Percentiles rank a stretch among this genome's conserved stretches.
phyloP scores from a whole-genome alignment of 2,888 invertebrate genomes.

The Zelleria hepariella region DNA sequence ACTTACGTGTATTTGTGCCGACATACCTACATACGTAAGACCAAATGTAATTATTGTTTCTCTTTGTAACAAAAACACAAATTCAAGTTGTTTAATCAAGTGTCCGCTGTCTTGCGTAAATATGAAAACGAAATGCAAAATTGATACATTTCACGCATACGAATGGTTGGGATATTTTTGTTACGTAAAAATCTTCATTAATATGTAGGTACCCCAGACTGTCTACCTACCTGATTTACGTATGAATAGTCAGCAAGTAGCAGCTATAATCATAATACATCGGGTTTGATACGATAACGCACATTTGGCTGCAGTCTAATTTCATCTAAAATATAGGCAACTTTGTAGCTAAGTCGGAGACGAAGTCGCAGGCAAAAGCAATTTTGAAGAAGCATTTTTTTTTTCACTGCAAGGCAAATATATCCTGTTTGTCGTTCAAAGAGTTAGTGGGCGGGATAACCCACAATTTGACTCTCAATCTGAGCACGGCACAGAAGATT shows the following conservation, averaged over 20 bases:
- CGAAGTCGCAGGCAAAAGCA: too few species aligned
- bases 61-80: neutral
- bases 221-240: neutral
- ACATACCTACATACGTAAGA: neutral
- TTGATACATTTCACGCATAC: neutral
- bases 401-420: too few species aligned
- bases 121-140: neutral
- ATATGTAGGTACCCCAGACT: too few species aligned
- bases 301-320: too few species aligned
- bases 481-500: too few species aligned
- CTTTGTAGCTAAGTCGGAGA: too few species aligned
- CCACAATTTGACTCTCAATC: too few species aligned
- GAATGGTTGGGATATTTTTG: neutral
- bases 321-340: too few species aligned
- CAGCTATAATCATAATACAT: neutral
- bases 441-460: too few species aligned
- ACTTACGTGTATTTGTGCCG: neutral
- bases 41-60: neutral
- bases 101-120: neutral
- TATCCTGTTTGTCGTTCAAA: too few species aligned
- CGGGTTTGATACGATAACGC: neutral
- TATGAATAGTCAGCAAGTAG: neutral
- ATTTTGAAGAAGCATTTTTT: too few species aligned
- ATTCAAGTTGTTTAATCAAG: neutral
- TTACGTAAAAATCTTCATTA: neutral